A percentile compares a stretch with the other conserved stretches of the same genome.
phyloP scores from a whole-genome alignment of 2,113 vertebrate genomes.

The Chauna torquata region DNA sequence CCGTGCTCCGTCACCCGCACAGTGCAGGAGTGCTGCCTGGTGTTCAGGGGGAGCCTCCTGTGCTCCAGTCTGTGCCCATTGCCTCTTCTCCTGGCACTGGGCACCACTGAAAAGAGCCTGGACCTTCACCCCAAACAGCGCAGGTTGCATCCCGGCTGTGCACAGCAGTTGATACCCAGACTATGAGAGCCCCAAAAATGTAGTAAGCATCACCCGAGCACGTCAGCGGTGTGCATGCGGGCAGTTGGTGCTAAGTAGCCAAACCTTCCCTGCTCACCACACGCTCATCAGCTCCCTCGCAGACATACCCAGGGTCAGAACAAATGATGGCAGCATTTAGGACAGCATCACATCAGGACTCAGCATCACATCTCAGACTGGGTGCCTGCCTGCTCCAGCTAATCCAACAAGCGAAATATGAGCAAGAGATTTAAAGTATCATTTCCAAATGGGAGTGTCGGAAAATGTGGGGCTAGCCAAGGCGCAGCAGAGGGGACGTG shows the following conservation, averaged over 20 bases:
- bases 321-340: not conserved
- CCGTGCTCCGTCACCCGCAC: no score
- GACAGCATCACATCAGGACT: not conserved
- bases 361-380: not conserved
- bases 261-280: not conserved
- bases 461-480: not conserved
- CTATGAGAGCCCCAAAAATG: not conserved
- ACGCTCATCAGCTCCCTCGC: rapidly evolving
- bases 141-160: not conserved
- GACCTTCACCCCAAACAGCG: not conserved
- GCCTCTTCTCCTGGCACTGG: no score
- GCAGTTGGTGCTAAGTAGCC: not conserved
- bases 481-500: not conserved
- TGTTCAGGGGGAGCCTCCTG: no score
- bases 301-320: rapidly evolving
- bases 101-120: no score
- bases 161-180: rapidly evolving
- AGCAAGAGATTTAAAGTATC: not conserved
- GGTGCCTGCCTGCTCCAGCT: rapidly evolving
- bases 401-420: not conserved
- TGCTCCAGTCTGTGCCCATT: no score
- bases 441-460: rapidly evolving
- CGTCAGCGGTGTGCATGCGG: not conserved
- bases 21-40: no score
- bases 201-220: not conserved